Conservation (phyloP, 2,888 invertebrate species). For the Eumerus sabulonum region DNA sequence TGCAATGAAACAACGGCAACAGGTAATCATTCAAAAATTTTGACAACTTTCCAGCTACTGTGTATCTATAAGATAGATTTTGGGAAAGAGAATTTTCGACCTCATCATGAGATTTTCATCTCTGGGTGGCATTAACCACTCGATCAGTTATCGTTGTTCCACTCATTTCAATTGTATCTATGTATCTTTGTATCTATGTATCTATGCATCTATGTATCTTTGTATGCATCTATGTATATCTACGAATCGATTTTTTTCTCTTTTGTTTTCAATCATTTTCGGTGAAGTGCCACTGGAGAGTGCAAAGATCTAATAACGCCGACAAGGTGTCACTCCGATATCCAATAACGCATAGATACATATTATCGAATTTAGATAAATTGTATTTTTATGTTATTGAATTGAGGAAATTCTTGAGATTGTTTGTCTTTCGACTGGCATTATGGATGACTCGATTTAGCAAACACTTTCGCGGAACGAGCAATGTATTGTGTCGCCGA, state of each 20-base stretch:
- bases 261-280: background rate
- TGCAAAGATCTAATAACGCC: conserved; percentile 34
- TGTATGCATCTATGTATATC: too few relatives aligned
- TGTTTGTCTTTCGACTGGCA: conserved; percentile 23
- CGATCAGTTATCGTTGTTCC: conserved; percentile 55
- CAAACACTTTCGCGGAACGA: conserved; percentile 25
- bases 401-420: conserved; percentile 37
- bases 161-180: conserved; percentile 41
- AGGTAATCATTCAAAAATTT: conserved; percentile 76
- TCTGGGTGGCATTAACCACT: conserved; percentile 58
- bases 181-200: conserved; percentile 45
- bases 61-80: conserved; percentile 50
- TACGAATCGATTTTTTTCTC: conserved; percentile 14
- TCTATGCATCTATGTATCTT: conserved; percentile 40
- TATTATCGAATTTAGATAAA: conserved; percentile 36
- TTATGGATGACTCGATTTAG: conserved; percentile 28
- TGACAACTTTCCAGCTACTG: conserved; percentile 76
- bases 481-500: conserved; percentile 9
- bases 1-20: conserved; percentile 53
- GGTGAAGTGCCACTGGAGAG: conserved; percentile 32
- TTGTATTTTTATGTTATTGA: conserved; percentile 15
- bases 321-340: conserved; percentile 11
- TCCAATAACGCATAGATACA: too few relatives aligned
- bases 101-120: conserved; percentile 28
- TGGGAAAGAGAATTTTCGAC: conserved; percentile 25